These are phyloP conservation scores for Vidua chalybeata DNA, from an alignment of 2,113 vertebrate species.

Conservation along the genomic window DNA sequence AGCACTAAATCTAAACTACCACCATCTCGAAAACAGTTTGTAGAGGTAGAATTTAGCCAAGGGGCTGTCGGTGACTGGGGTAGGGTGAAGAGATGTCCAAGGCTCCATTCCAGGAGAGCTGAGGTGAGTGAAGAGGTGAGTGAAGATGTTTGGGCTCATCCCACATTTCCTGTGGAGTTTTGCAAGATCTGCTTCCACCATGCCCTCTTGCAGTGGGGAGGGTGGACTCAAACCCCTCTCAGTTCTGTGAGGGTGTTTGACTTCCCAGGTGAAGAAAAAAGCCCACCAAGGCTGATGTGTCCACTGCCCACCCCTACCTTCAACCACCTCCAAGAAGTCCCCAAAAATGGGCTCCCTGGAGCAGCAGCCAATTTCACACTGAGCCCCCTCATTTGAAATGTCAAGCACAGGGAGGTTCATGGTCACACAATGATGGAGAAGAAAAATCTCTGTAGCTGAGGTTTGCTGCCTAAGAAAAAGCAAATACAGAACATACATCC, in stretches of 20 bases:
- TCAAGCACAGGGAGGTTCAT: fast-evolving
- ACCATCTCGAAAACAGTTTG: not conserved
- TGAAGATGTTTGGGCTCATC: not conserved
- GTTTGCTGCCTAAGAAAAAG: not conserved
- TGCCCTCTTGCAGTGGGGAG: not conserved
- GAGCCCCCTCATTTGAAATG: not conserved
- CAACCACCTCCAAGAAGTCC: not conserved
- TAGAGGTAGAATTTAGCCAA: not conserved
- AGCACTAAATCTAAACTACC: not conserved
- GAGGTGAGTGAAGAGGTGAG: not conserved
- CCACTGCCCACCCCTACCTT: not conserved
- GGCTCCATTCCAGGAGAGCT: not conserved
- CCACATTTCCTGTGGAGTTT: not conserved
- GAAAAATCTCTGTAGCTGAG: not conserved
- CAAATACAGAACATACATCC: not conserved
- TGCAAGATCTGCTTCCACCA: not conserved
- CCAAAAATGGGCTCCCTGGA: not conserved
- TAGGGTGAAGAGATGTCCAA: not conserved
- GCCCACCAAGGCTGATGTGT: fast-evolving
- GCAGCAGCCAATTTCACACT: not conserved
- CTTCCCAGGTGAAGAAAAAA: not conserved
- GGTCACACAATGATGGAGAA: fast-evolving
- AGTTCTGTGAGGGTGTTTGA: not conserved
- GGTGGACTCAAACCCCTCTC: not conserved
- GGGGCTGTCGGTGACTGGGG: not conserved